These are phyloP conservation scores for Dynastes maya DNA, from an alignment of 2,888 invertebrate species.

Conservation along the genomic window DNA sequence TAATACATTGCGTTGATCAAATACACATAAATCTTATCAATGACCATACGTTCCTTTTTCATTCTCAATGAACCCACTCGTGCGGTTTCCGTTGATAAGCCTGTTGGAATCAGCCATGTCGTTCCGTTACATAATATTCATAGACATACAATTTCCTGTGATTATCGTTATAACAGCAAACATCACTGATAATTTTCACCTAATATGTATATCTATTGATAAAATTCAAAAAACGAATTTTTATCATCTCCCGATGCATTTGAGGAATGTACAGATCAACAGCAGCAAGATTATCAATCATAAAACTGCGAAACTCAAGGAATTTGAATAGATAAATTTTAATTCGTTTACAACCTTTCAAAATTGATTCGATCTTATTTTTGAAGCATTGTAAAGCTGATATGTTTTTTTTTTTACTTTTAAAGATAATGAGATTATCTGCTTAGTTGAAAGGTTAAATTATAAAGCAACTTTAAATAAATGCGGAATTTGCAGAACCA, in stretches of 20 bases:
- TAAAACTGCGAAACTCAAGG: too few relatives aligned
- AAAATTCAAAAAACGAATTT: neutral
- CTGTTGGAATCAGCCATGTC: neutral
- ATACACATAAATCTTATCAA: conserved; percentile 20
- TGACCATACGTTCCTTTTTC: conserved; percentile 1
- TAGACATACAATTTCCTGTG: conserved; percentile 23
- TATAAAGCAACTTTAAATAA: too few relatives aligned
- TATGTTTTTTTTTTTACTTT: too few relatives aligned
- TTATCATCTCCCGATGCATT: neutral
- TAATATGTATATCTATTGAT: neutral
- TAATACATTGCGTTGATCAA: neutral
- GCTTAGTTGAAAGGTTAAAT: too few relatives aligned
- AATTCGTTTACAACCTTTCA: too few relatives aligned
- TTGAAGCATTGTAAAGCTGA: too few relatives aligned
- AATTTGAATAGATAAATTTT: too few relatives aligned
- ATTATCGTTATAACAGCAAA: neutral
- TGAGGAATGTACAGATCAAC: too few relatives aligned
- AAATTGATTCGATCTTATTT: too few relatives aligned
- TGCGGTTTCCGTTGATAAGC: conserved; percentile 45
- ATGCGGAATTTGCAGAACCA: too few relatives aligned
- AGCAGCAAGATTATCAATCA: too few relatives aligned
- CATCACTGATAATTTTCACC: conserved; percentile 1
- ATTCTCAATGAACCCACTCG: conserved; percentile 35
- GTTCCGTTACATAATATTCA: conserved; percentile 28
- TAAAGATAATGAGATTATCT: too few relatives aligned